These are phyloP conservation scores for Periparus ater DNA, from an alignment of 2,797 vertebrate species.

Conservation along the genomic window DNA sequence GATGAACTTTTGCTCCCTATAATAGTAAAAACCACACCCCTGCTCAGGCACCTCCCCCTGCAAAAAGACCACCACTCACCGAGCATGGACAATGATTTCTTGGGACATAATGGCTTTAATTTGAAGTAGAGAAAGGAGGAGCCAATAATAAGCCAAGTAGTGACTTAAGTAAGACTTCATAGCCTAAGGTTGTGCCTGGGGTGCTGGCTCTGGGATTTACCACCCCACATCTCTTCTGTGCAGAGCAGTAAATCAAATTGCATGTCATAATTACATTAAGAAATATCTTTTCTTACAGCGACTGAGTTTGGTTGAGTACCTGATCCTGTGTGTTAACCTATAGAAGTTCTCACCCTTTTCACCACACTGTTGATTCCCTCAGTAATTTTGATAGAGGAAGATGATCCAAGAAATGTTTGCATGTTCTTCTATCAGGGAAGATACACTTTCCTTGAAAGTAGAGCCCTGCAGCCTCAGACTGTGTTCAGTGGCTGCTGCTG, in stretches of 20 bases:
- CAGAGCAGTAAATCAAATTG: not conserved
- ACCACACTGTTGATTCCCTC: not conserved
- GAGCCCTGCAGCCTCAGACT: not conserved
- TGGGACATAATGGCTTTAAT: not conserved
- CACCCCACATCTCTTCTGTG: not conserved
- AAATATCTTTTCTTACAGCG: not conserved
- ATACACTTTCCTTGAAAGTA: not conserved
- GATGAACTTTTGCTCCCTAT: not conserved
- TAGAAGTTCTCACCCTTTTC: not conserved
- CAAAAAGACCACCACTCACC: not conserved
- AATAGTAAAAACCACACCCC: not conserved
- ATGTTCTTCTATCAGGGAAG: not conserved
- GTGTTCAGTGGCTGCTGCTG: not conserved
- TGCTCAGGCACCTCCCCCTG: not conserved
- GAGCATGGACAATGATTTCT: not conserved
- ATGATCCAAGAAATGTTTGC: not conserved
- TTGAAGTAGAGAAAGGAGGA: not conserved
- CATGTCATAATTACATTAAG: not conserved
- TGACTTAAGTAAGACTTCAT: not conserved
- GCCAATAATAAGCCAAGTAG: not conserved
- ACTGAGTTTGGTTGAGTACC: not conserved
- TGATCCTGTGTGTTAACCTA: not conserved
- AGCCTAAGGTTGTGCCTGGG: not conserved
- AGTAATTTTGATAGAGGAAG: not conserved
- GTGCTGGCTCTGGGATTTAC: not conserved